These are phyloP conservation scores for Pelobates fuscus DNA, from an alignment of 2,113 vertebrate genomes.

Conservation along the genomic window DNA sequence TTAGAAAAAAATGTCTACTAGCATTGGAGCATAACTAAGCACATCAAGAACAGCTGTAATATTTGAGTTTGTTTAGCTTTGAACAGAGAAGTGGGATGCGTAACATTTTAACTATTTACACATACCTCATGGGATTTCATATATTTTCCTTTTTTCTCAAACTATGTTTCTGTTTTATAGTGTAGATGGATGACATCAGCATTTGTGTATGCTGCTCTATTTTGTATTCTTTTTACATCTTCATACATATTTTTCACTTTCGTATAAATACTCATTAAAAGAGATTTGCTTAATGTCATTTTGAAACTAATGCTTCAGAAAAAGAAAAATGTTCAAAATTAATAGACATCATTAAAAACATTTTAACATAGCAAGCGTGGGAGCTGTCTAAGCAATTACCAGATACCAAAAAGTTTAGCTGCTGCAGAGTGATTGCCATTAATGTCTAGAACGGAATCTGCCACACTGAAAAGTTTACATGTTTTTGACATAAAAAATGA, in stretches of 20 bases:
- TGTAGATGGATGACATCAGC: too few relatives aligned
- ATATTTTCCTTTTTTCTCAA: too few relatives aligned
- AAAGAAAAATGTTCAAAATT: neutral
- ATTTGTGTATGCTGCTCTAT: too few relatives aligned
- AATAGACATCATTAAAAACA: conserved; percentile 17
- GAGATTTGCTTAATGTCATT: neutral
- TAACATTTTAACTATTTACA: too few relatives aligned
- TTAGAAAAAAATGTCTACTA: too few relatives aligned
- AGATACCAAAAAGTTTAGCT: neutral
- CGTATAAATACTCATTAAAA: conserved; percentile 15
- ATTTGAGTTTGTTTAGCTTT: too few relatives aligned
- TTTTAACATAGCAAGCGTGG: neutral
- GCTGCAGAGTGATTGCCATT: neutral
- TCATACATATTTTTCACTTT: neutral
- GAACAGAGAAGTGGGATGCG: too few relatives aligned
- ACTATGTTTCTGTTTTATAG: too few relatives aligned
- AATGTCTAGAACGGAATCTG: neutral
- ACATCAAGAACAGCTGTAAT: too few relatives aligned
- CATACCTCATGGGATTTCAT: too few relatives aligned
- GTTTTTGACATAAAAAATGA: neutral
- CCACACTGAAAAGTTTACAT: neutral
- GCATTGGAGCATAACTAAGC: too few relatives aligned
- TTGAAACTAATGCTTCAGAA: neutral
- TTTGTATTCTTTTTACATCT: too few relatives aligned
- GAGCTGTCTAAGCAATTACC: neutral